Evolutionary conservation across 2,888 invertebrate genomes (phyloP), one percentile per base, ranked within the genome.

Genomic region (Petrophora chlorosata): DNA sequence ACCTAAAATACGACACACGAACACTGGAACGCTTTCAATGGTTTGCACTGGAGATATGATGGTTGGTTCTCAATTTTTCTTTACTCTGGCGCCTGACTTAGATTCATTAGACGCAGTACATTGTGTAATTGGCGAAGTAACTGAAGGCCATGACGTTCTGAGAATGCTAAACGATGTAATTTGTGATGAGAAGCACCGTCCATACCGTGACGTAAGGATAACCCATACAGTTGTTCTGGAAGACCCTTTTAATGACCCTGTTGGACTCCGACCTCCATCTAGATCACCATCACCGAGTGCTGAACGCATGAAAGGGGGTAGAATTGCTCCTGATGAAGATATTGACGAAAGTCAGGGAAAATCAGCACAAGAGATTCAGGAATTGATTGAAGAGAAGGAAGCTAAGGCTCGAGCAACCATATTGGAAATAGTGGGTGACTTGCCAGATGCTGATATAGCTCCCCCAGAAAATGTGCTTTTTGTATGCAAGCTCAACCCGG

Each of bases 401-500:
- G 99, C 99, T 0, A 96, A 97, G 84, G 98, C 99, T 1, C 92
- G 99, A 65, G 99, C 99, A 0, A 98, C 99, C 13, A 97, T 99
- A 64, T 91, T 99, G 26, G 99, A 99, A 91, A 99, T 99, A 91
- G 97, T 99, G 13, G 99, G 99, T 0, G 99, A 99, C 82, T 91
- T 99, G 46, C 99, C 99, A 0, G 97, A 98, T 90, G 99, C 97
- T 8, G 99, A 99, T 50, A 96, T 98, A 81, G 98, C 97, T 3
- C 99, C 99, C 0, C 99, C 99, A 4, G 99, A 99, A 87, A 99
- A 99, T 91, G 99, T 99, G 1, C 91, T 99, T 0, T 99, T 99
- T 90, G 98, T 99, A 17, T 99, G 99, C 83, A 99, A 99, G 88
- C 90, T 99, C 12, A 99, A 99, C 90, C 99, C 99, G 0, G 98